Percentiles rank a stretch among this genome's conserved stretches.
These are phyloP conservation scores for Notolepis coatsorum DNA, from an alignment of 2,797 vertebrate genomes.

Conservation along the genomic window DNA sequence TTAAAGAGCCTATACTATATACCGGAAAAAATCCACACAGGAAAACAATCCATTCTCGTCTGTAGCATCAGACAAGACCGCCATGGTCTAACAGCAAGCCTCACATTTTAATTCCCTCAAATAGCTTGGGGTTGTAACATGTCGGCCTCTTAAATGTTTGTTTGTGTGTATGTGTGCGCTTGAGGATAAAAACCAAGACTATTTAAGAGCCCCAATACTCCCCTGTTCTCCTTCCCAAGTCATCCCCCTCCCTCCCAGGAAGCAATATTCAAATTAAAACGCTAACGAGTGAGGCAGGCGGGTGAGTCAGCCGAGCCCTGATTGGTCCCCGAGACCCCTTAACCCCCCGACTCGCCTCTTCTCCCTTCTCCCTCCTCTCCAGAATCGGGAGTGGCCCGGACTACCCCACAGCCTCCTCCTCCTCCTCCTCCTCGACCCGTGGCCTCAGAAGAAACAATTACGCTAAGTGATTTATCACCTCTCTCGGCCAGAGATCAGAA, in stretches of 20 bases:
- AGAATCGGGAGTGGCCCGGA: conserved; percentile 26
- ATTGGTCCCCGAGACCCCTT: conserved; percentile 7
- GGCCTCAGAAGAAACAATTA: conserved; percentile 67
- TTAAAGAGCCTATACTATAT: not conserved
- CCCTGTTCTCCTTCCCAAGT: not conserved
- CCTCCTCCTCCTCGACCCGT: conserved; percentile 27
- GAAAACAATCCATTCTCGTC: not conserved
- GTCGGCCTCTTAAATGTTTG: too few species aligned
- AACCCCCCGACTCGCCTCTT: conserved; percentile 13
- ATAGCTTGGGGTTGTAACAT: too few species aligned
- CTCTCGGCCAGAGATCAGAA: conserved; percentile 52
- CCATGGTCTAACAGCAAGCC: too few species aligned
- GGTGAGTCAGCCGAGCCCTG: conserved; percentile 23
- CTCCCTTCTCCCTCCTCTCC: conserved; percentile 28
- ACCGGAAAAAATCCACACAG: not conserved
- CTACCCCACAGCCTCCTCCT: conserved; percentile 29
- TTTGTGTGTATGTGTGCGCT: too few species aligned
- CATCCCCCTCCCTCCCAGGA: not conserved
- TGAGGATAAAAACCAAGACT: conserved; percentile 22
- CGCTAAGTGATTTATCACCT: conserved; percentile 73
- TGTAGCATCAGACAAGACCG: too few species aligned
- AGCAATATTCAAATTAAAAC: conserved; percentile 59
- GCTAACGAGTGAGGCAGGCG: conserved; percentile 31
- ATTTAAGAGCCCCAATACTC: conserved; percentile 6
- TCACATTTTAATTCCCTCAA: too few species aligned